phyloP scores from a whole-genome alignment of 2,888 invertebrate genomes.

The Kuschelorhynchus macadamiae region DNA sequence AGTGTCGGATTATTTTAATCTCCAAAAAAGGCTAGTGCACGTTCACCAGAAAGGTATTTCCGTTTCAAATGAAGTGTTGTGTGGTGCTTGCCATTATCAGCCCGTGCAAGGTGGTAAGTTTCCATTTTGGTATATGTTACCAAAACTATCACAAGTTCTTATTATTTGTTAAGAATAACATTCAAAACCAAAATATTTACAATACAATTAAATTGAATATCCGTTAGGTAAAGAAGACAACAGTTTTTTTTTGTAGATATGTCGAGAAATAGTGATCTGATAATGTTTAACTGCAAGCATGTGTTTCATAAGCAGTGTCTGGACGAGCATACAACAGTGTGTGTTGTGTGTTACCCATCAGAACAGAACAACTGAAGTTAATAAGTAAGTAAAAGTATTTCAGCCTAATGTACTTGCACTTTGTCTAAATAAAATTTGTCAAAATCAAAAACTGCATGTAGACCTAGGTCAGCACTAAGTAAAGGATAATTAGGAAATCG shows the following conservation, averaged over 20 bases:
- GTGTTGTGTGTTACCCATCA: slow-evolving; percentile 65
- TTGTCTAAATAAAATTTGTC: too few relatives aligned
- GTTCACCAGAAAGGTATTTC: slow-evolving; percentile 85
- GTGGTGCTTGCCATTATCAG: slow-evolving; percentile 84
- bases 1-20: slow-evolving; percentile 89
- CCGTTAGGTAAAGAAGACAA: too few relatives aligned
- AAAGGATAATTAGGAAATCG: too few relatives aligned
- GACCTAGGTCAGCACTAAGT: too few relatives aligned
- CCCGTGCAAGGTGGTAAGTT: slow-evolving; percentile 78
- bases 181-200: too few relatives aligned
- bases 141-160: too few relatives aligned
- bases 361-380: slow-evolving; percentile 46
- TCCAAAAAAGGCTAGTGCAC: slow-evolving; percentile 85
- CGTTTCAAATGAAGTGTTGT: slow-evolving; percentile 81
- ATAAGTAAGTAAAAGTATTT: slow-evolving; percentile 13
- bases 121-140: not conserved
- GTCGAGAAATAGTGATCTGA: slow-evolving; percentile 78
- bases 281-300: slow-evolving; percentile 91
- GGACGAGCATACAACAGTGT: slow-evolving; percentile 69
- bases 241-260: slow-evolving; percentile 75
- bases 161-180: not conserved
- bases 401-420: too few relatives aligned
- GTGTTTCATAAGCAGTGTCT: slow-evolving; percentile 90
- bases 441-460: too few relatives aligned
- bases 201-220: too few relatives aligned